phyloP scores from a whole-genome alignment of 2,888 invertebrate species.

The Parnassius glacialis region DNA sequence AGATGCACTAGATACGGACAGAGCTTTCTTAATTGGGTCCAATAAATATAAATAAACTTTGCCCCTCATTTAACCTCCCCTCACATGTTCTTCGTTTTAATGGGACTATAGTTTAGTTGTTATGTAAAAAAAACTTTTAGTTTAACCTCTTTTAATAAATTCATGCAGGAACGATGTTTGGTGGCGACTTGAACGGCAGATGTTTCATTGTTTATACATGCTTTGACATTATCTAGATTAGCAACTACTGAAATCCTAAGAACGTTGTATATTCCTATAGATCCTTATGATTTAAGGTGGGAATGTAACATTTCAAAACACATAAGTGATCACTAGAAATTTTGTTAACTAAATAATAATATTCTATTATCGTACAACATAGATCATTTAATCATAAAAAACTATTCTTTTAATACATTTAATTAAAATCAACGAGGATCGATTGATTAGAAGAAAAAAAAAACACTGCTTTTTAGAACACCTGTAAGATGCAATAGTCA shows the following conservation, averaged over 20 bases:
- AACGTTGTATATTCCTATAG: too few relatives aligned
- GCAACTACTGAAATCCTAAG: too few relatives aligned
- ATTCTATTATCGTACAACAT: too few relatives aligned
- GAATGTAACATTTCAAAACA: too few relatives aligned
- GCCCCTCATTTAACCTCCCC: conserved; percentile 27
- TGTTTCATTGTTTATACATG: neutral
- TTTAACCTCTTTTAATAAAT: conserved; percentile 10
- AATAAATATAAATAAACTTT: conserved; percentile 39
- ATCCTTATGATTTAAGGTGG: too few relatives aligned
- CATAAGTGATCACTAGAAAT: too few relatives aligned
- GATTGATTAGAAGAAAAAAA: neutral
- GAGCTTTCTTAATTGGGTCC: conserved; percentile 42
- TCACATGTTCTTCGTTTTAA: conserved; percentile 18
- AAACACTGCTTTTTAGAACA: neutral
- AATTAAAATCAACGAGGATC: too few relatives aligned
- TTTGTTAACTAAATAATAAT: too few relatives aligned
- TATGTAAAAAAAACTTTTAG: conserved; percentile 4
- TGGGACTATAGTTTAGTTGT: conserved; percentile 4
- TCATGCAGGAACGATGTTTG: conserved; percentile 1
- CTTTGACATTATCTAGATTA: too few relatives aligned
- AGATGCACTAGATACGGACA: conserved; percentile 43
- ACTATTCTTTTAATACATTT: too few relatives aligned
- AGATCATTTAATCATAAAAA: too few relatives aligned
- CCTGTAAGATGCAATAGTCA: neutral
- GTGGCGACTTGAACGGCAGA: conserved; percentile 6